Evolutionary conservation across 2,888 invertebrate genomes (phyloP).

Genomic region (Keiferia lycopersicella): DNA sequence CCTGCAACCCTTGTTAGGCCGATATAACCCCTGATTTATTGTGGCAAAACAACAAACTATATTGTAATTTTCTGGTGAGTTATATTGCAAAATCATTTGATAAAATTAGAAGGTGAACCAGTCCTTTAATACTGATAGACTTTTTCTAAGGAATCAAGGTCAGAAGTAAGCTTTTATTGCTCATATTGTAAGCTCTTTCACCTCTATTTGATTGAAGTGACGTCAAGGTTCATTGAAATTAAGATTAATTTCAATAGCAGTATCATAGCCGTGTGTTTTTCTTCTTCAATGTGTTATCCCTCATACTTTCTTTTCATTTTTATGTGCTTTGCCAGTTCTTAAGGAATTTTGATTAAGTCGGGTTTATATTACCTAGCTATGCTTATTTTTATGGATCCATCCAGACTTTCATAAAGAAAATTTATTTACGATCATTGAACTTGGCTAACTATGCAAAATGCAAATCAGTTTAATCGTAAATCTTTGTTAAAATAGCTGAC

Average conservation of each 20-base stretch:
- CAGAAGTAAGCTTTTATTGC: no score
- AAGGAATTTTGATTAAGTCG: neutral
- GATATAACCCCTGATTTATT: constrained; percentile 15
- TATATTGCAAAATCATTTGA: neutral
- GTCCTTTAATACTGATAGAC: no score
- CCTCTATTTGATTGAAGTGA: no score
- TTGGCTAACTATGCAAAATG: neutral
- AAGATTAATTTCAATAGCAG: no score
- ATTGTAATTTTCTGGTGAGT: neutral
- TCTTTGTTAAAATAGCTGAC: neutral
- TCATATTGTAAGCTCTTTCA: no score
- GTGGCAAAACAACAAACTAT: constrained; percentile 1
- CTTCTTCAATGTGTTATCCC: no score
- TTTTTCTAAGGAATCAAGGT: no score
- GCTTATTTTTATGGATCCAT: neutral
- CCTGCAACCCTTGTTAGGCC: constrained; percentile 17
- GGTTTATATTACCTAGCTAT: neutral
- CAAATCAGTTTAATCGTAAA: neutral
- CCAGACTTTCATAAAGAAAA: constrained; percentile 9
- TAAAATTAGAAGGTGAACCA: neutral
- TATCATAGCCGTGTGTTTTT: no score
- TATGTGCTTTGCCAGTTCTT: neutral
- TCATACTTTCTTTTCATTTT: no score
- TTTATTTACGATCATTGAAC: neutral
- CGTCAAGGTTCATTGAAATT: no score